Evolutionary conservation across 2,797 vertebrate species (phyloP).

Genomic region (Aplochiton taeniatus): DNA sequence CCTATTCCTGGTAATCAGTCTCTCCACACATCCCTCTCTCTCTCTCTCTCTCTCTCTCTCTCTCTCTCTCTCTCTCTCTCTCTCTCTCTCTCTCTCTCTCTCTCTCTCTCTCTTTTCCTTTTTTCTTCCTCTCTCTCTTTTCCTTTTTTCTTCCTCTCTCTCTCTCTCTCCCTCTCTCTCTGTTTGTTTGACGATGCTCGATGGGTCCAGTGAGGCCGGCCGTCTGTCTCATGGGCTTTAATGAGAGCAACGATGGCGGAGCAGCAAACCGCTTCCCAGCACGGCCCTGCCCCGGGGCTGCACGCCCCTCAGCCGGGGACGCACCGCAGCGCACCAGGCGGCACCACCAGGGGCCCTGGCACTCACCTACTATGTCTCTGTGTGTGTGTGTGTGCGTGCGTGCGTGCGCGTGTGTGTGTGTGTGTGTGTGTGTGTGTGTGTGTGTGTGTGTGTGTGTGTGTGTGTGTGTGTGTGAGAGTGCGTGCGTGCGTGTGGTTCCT

Average conservation of each 20-base stretch:
- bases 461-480: conserved; percentile 5
- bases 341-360: conserved; percentile 58
- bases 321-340: conserved; percentile 36
- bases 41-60: background rate
- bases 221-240: conserved; percentile 37
- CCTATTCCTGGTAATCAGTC: background rate
- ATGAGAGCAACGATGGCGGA: conserved; percentile 60
- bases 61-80: background rate
- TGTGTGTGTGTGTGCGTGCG: conserved; percentile 10
- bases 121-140: background rate
- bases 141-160: background rate
- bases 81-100: background rate
- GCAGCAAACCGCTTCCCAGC: conserved; percentile 49
- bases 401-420: background rate
- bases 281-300: conserved; percentile 41
- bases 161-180: background rate
- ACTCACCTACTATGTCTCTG: background rate
- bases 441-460: background rate
- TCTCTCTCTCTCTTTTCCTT: background rate
- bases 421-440: conserved; percentile 1
- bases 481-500: no score
- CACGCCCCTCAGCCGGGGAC: conserved; percentile 33
- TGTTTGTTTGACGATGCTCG: background rate
- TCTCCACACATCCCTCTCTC: background rate
- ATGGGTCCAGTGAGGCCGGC: background rate